phyloP scores from a whole-genome alignment of 2,113 vertebrate genomes.

The Anhinga rufa region DNA sequence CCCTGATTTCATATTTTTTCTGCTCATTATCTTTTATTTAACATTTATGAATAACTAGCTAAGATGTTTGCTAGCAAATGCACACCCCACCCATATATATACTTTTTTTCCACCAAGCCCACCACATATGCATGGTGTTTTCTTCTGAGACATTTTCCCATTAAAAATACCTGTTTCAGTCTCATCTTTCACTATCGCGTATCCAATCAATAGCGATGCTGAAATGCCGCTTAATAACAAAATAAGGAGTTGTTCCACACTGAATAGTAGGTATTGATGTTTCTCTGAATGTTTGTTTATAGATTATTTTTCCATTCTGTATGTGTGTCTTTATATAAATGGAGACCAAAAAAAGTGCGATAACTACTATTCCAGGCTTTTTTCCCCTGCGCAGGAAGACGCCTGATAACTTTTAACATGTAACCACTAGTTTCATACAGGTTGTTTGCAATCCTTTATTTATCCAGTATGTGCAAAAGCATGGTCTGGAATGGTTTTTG shows the following conservation, averaged over 20 bases:
- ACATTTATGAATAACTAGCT: background rate
- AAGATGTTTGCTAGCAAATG: background rate
- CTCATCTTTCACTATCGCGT: constrained; percentile 11
- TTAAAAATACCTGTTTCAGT: background rate
- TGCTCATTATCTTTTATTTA: background rate
- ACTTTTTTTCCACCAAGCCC: background rate
- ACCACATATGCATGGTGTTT: background rate
- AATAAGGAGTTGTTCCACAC: background rate
- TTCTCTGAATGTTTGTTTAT: constrained; percentile 36
- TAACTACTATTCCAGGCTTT: background rate
- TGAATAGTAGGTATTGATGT: constrained; percentile 32
- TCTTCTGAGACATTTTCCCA: background rate
- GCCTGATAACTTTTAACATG: background rate
- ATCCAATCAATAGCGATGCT: constrained; percentile 25
- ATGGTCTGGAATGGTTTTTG: background rate
- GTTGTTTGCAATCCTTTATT: background rate
- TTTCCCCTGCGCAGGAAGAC: background rate
- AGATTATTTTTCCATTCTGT: constrained; percentile 24
- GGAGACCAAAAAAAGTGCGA: background rate
- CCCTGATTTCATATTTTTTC: background rate
- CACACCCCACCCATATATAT: background rate
- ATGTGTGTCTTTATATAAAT: background rate
- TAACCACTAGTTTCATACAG: background rate
- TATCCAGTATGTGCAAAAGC: background rate
- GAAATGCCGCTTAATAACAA: constrained; percentile 56